A percentile compares a stretch with the other conserved stretches of the same genome.
These are phyloP conservation scores for Lepidochitona cinerea DNA, from an alignment of 2,888 invertebrate genomes.

Conservation along the genomic window DNA sequence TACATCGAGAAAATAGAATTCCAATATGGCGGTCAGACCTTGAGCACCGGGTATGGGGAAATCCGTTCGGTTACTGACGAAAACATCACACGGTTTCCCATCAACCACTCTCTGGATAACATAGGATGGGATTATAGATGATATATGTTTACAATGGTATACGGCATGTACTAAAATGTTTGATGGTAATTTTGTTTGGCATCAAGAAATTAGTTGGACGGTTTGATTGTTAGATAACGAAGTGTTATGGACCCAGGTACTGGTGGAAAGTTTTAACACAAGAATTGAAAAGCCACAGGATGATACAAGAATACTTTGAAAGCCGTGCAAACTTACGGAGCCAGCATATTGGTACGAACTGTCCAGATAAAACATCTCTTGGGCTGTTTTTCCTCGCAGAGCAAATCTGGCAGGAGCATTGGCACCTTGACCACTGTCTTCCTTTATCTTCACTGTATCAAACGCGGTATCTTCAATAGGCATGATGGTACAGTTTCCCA, in stretches of 20 bases:
- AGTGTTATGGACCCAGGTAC: no score
- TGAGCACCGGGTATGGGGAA: constrained; percentile 34
- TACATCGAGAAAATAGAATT: background rate
- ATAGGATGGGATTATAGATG: no score
- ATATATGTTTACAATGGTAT: no score
- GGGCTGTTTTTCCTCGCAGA: constrained; percentile 47
- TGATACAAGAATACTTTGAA: no score
- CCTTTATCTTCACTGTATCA: constrained; percentile 32
- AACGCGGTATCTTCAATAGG: constrained; percentile 42
- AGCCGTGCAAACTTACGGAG: constrained; percentile 39
- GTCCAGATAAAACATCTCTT: constrained; percentile 50
- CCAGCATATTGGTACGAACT: constrained; percentile 51
- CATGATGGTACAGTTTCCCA: constrained; percentile 52
- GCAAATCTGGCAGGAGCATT: constrained; percentile 35
- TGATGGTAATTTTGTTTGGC: no score
- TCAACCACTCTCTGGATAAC: constrained; percentile 53
- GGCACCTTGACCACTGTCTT: constrained; percentile 20
- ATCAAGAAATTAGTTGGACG: no score
- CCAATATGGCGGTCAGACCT: constrained; percentile 1
- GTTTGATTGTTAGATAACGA: no score
- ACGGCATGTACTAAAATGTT: no score
- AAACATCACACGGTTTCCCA: constrained; percentile 56
- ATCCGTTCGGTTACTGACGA: constrained; percentile 42
- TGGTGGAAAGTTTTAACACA: no score
- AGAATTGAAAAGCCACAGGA: no score